A percentile compares a stretch with the other conserved stretches of the same genome.
These are phyloP conservation scores for Balaenoptera acutorostrata DNA, from an alignment of 2,113 vertebrate species.

Conservation along the genomic window DNA sequence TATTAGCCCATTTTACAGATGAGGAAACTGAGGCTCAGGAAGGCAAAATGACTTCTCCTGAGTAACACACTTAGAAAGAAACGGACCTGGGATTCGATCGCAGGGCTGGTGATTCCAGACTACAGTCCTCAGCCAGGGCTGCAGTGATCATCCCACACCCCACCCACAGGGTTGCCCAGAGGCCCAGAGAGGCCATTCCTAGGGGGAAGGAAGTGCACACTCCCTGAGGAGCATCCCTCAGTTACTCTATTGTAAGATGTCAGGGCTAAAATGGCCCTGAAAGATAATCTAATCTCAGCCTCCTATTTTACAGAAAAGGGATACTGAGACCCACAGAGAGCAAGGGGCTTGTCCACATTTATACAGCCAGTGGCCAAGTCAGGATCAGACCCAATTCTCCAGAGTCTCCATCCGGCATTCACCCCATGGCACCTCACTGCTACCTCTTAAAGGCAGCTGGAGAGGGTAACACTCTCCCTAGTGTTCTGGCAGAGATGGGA, in stretches of 20 bases:
- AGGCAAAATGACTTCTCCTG: background rate
- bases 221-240: background rate
- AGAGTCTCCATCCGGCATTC: background rate
- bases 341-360: background rate
- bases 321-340: background rate
- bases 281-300: background rate
- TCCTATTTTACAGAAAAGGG: background rate
- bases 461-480: background rate
- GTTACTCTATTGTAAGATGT: background rate
- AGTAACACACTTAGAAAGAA: background rate
- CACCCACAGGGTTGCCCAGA: background rate
- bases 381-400: background rate
- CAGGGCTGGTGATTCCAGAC: background rate
- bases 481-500: background rate
- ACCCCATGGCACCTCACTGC: accelerated
- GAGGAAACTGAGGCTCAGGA: background rate
- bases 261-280: background rate
- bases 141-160: too few relatives aligned
- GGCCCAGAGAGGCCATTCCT: background rate
- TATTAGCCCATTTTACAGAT: background rate
- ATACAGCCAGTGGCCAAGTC: background rate
- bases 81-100: background rate
- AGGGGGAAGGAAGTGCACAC: background rate
- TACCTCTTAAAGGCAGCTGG: background rate
- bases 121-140: background rate